phyloP scores from a whole-genome alignment of 1,140 invertebrate genomes.

The Caenorhabditis elegans region WBcel235 BX284605.5:11346001-11346500 shows the following conservation, averaged over 20 bases:
- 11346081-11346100: too few relatives aligned
- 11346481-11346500: background rate
- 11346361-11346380: too few relatives aligned
- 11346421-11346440: conserved; percentile 20
- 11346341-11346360: too few relatives aligned
- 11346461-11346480: background rate
- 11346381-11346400: background rate
- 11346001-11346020: too few relatives aligned
- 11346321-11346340: background rate
- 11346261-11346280: too few relatives aligned
- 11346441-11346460: conserved; percentile 21
- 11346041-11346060: too few relatives aligned
- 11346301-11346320: background rate
- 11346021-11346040: too few relatives aligned
- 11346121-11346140: too few relatives aligned
- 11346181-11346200: background rate
- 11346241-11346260: background rate
- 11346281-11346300: background rate
- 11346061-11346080: too few relatives aligned
- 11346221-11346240: conserved; percentile 22
- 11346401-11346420: background rate
- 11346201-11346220: conserved; percentile 23
- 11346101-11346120: too few relatives aligned
- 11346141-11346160: too few relatives aligned
- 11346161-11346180: conserved; percentile 6